Conservation (phyloP, 1,140 invertebrate species). For the Drosophila ogumai region DNA sequence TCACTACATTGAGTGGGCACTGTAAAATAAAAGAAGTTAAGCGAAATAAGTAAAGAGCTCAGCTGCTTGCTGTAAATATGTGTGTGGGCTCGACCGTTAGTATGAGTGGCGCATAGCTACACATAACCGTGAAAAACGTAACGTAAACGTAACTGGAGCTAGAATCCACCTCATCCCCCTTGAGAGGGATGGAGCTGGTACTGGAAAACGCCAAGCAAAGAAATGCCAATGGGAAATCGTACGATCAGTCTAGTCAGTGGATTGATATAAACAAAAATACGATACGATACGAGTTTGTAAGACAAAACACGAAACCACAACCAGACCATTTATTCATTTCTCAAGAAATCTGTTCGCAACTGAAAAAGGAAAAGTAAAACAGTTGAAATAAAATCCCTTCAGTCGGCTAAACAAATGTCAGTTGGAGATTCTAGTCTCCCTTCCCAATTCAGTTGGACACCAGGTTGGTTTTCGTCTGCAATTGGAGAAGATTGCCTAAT, state of each 20-base stretch:
- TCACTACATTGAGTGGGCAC: neutral
- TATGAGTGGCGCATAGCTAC: constrained; percentile 41
- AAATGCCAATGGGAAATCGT: constrained; percentile 15
- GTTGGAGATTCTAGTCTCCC: neutral
- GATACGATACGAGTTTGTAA: neutral
- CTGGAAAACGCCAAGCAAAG: constrained; percentile 4
- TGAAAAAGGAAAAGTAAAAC: neutral
- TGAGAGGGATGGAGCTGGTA: neutral
- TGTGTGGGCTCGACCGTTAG: constrained; percentile 5
- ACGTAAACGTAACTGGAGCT: constrained; percentile 43
- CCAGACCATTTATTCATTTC: neutral
- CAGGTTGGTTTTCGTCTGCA: neutral
- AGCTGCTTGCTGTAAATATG: constrained; percentile 5
- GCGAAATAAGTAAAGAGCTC: constrained; percentile 26
- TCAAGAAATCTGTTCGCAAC: neutral
- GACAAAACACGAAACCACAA: neutral
- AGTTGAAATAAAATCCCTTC: neutral
- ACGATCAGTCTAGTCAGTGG: constrained; percentile 7
- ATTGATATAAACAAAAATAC: constrained; percentile 3
- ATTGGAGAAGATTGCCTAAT: neutral
- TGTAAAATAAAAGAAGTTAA: constrained; percentile 21
- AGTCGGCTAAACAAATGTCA: neutral
- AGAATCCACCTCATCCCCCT: constrained; percentile 18
- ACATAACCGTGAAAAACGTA: constrained; percentile 39
- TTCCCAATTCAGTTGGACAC: neutral